A percentile compares a stretch with the other conserved stretches of the same genome.
phyloP scores from a whole-genome alignment of 2,888 invertebrate species.

The Teleogryllus oceanicus region DNA sequence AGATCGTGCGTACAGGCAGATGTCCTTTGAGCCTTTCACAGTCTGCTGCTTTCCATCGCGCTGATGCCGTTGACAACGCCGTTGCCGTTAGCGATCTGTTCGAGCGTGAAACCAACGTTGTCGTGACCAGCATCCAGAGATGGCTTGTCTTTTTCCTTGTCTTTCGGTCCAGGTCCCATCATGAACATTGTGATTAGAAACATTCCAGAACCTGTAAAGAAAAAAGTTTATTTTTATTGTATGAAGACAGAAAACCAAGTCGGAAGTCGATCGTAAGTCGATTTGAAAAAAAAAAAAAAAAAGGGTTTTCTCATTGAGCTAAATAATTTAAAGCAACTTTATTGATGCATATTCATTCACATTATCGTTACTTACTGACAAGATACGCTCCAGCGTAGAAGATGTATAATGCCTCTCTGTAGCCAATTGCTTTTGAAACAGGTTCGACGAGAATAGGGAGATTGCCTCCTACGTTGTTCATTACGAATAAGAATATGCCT shows the following conservation, averaged over 20 bases:
- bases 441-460: constrained; percentile 84
- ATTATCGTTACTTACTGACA: constrained; percentile 63
- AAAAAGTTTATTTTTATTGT: neutral
- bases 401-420: constrained; percentile 78
- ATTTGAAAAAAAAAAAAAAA: too few relatives aligned
- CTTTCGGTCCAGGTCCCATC: constrained; percentile 62
- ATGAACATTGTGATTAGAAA: constrained; percentile 78
- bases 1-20: neutral
- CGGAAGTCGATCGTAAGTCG: too few relatives aligned
- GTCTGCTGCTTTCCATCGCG: constrained; percentile 30
- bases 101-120: constrained; percentile 53
- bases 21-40: constrained; percentile 27
- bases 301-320: too few relatives aligned
- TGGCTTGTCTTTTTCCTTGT: constrained; percentile 39
- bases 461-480: constrained; percentile 90
- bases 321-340: too few relatives aligned
- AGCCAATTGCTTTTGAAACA: constrained; percentile 74
- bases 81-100: constrained; percentile 31
- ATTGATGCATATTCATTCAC: too few relatives aligned
- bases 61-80: constrained; percentile 25
- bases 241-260: neutral
- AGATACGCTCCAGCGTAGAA: constrained; percentile 86
- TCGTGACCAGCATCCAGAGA: constrained; percentile 50
- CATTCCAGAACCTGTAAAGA: constrained; percentile 68
- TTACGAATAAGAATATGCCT: constrained; percentile 83